phyloP scores from a whole-genome alignment of 2,888 invertebrate species.

The Machimus rusticus region DNA sequence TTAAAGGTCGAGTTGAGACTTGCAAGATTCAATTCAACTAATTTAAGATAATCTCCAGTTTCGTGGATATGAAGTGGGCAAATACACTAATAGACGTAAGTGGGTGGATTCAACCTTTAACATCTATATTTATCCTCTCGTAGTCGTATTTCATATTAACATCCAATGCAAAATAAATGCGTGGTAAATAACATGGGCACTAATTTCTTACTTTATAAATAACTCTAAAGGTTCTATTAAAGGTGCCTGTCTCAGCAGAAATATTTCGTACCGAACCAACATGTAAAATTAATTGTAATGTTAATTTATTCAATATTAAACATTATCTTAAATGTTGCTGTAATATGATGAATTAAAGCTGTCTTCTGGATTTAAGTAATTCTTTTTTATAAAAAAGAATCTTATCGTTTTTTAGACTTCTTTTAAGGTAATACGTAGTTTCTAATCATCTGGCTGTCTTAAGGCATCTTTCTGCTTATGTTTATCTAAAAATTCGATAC shows the following conservation, averaged over 20 bases:
- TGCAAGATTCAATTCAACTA: background rate
- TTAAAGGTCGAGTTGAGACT: background rate
- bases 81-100: background rate
- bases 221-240: no score
- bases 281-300: no score
- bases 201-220: no score
- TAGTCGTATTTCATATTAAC: background rate
- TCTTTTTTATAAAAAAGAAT: background rate
- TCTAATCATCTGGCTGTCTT: background rate
- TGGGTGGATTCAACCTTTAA: background rate
- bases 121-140: background rate
- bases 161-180: background rate
- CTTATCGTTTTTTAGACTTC: background rate
- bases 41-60: background rate
- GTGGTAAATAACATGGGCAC: background rate
- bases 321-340: no score
- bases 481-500: slow-evolving; percentile 2
- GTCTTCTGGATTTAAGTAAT: no score
- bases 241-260: no score
- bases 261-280: no score
- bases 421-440: background rate
- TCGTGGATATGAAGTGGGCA: background rate
- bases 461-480: background rate
- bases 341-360: no score
- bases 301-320: no score